Base-by-base conservation (phyloP, 1,140 invertebrate species). In the Calephelis nemesis region DNA sequence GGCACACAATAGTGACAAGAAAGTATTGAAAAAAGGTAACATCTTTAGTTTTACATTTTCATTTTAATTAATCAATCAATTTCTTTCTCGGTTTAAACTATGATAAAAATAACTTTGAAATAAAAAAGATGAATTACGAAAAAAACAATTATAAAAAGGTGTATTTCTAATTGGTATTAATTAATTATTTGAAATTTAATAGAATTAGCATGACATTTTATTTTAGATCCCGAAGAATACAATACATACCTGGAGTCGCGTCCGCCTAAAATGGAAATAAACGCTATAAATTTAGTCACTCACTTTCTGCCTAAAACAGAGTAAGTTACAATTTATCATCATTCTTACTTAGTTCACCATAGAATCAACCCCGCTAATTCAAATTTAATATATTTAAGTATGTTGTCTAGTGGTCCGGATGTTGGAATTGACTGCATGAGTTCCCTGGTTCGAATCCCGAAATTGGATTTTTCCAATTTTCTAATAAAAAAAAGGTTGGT, bases 241-340 rank as follows among this genome's bases (percentile, higher is more conserved):
- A 74, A 87, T 11, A 95, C 93, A 1, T 96, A 95, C 83, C 84
- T 96, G 4, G 79, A 92, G 66, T 93, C 94, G 5, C 91, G 95
- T 42, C 95, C 95, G 2, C 79, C 93, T 10, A 76, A 85, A 39
- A 95, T 96, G 95, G 95, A 96, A 92, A 70, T 93, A 0, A 85
- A 93, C 63, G 95, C 95, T 3, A 93, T 96, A 48, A 84, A 93
- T 65, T 72, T 94, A 42, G 92, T 96, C 15, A 91, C 92, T 19
- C 86, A 92, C 9, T 85, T 95, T 69, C 93, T 94, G 19, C 69
- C 83, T 50, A 91, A 93, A 77, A 93, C 94, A 30, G 93, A 93
- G 93, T 95, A 87, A 87, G 85, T 81, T 52, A 42, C 63, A 10
- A 11, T 63, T 63, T 58, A 48, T 70, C 49, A 65, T 64, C 13